Evolutionary conservation across 2,888 invertebrate genomes (phyloP), one percentile per base, ranked within the genome.

Genomic region (Acrobeloides nanus): DNA sequence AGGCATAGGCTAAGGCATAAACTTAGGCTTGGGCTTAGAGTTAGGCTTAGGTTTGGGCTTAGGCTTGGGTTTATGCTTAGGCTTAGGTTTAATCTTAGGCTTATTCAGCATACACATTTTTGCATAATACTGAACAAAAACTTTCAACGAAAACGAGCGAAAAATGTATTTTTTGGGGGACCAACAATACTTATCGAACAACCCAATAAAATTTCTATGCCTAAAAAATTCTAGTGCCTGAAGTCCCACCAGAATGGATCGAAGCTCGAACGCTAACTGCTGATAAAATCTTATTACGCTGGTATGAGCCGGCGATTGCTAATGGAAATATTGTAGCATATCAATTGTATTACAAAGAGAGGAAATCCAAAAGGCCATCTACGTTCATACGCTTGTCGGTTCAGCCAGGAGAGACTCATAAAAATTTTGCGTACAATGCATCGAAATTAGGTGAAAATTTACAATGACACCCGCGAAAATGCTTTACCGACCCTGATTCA

Each of bases 231-330:
- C 27, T 43, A 49, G 62, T 57, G 7, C 67, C 67, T 1, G 53
- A 56, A 39, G 57, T 55, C 37, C 64, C 67, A 6, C 69, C 69
- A 5, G 48, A 51, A 31, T 53, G 55, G 15, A 50, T 68, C 1
- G 49, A 49, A 15, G 43, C 52, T 5, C n/a, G 46, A 4, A 44
- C 64, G 8, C 43, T 61, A 8, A 31, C 46, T 8, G 17, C 39
- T 6, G 52, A 39, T 23, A 33, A 59, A 18, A 21, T 60, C 17
- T 27, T 44, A 25, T 32, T 64, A 27, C 42, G 37, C 15, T 60
- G 60, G 60, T 35, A 46, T 15, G 46, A 63, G 33, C 60, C 60
- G 18, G 21, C 41, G 23, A 41, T 31, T 17, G 48, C 60, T 3
- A 64, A 64, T 32, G 60, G 60, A 8, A 32, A 27, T 4, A 51